phyloP scores from a whole-genome alignment of 2,888 invertebrate species.

The Xylophagus ater region DNA sequence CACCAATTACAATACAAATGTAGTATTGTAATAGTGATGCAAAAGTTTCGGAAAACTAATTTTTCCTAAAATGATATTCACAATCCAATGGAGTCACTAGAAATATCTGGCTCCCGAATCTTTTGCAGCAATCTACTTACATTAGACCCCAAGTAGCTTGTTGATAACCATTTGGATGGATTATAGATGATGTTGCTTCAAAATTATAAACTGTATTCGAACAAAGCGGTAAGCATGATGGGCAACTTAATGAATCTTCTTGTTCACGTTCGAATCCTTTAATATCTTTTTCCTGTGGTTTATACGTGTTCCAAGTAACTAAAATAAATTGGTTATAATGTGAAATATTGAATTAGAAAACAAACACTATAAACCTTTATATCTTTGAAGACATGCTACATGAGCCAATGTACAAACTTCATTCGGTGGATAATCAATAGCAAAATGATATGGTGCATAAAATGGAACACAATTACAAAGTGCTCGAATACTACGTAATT shows the following conservation, averaged over 20 bases:
- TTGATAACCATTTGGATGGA: conserved; percentile 2
- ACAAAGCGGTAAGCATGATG: conserved; percentile 44
- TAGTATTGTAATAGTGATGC: too few species aligned
- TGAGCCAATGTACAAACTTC: conserved; percentile 32
- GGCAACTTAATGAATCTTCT: conserved; percentile 41
- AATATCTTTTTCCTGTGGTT: conserved; percentile 13
- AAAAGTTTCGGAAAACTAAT: not conserved
- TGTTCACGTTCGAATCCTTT: conserved; percentile 38
- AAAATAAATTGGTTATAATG: not conserved
- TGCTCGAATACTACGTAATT: conserved; percentile 37
- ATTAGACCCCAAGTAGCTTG: conserved; percentile 13
- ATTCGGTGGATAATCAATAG: not conserved
- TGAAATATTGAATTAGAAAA: not conserved
- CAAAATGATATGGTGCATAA: conserved; percentile 34
- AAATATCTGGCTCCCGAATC: not conserved
- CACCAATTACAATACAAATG: too few species aligned
- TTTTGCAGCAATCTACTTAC: conserved; percentile 8
- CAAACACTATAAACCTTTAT: conserved; percentile 27
- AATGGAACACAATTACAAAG: conserved; percentile 46
- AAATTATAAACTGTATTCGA: conserved; percentile 40
- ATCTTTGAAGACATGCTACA: conserved; percentile 29
- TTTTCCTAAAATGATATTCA: not conserved
- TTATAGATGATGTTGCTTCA: conserved; percentile 15
- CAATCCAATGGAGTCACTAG: not conserved
- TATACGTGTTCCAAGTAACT: conserved; percentile 19